Base-by-base conservation (phyloP, 2,888 invertebrate species). In the Drosophila flavopinicola region DNA sequence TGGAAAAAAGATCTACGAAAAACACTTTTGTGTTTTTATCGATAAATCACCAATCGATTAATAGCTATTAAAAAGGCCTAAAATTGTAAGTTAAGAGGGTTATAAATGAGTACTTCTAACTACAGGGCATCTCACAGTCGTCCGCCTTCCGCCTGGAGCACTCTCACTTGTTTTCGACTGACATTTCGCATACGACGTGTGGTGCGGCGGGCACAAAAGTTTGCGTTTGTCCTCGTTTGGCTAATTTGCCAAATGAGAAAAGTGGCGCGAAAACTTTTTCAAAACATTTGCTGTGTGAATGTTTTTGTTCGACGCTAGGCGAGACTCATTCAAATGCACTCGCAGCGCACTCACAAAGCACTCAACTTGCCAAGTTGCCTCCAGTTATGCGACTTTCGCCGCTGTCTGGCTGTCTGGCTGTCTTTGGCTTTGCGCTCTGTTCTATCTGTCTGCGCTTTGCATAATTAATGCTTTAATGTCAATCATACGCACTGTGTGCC, bases 391-490 rank as follows among this genome's bases (percentile, higher is more conserved):
- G 65, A 58, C 66, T 69, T 52, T 59, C 39, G 35, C 29, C 41
- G 44, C 39, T 9, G 17, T 23, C 15, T 6, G 0, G 15, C 13
- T 37, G 13, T 44, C 10, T 45, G 32, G 56, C n/a, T 32, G 11
- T 41, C 15, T 27, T 39, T 39, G 32, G 6, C 11, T 27, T 10
- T 20, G n/a, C n/a, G n/a, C 20, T 33, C 15, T 30, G 23, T 33
- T 33, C 49, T 53, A 25, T 27, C 52, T 49, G 67, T 56, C 53
- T 65, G 58, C 70, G 66, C 65, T 68, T 73, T 73, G 75, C 83
- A 83, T 83, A 85, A 85, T 83, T 83, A 83, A 85, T 83, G 75
- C 67, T 73, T 85, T 85, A 85, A 83, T 83, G 82, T 79, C 82
- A 83, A 83, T 83, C 85, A 85, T 83, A 83, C 73, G 82, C 85